Base-by-base conservation (phyloP, 2,113 vertebrate species). In the Thinocorus orbignyianus region DNA sequence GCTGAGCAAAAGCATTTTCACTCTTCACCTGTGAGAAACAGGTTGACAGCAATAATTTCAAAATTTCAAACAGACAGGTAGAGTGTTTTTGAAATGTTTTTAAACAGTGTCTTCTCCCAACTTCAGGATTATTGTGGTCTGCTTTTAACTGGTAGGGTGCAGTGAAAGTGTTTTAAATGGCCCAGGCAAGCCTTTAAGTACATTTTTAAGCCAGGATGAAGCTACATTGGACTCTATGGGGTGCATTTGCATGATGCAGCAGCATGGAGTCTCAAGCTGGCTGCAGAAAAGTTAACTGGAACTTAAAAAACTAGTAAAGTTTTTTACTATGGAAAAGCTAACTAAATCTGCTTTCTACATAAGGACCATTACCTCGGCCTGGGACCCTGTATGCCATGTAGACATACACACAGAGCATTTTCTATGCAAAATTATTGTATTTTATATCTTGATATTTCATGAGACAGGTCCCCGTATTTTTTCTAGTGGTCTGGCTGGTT, bases 221-320 rank as follows among this genome's bases (percentile, higher is more conserved):
- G 31, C 30, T 42, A 7, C 28, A 3, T 1, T 18, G 23, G 65
- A 37, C 20, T 25, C 30, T 24, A 1, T 0, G 1, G 37, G 26
- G 10, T 33, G 64, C 30, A 64, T 30, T 37, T 35, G 6, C 48
- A 11, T 33, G n/a, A 33, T 13, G 79, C 61, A 49, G 42, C 2
- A 4, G 13, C 33, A 46, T 0, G 1, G 66, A 84, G 46, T 30
- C 26, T 58, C 33, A 55, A 58, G 42, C 9, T 54, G 77, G 33
- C 46, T 74, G 28, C 48, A 57, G 23, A 39, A 35, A 84, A 46
- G 11, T 54, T 74, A 30, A 30, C 28, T 54, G 16, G 52, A 54
- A 54, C 52, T 54, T 54, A 30, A 54, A 54, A 54, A 54, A 30
- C 9, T 17, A 54, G 52, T 30, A 6, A 30, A 30, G 52, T 54